Conservation (phyloP, 2,797 vertebrate genomes). For the Neosalanx taihuensis region DNA sequence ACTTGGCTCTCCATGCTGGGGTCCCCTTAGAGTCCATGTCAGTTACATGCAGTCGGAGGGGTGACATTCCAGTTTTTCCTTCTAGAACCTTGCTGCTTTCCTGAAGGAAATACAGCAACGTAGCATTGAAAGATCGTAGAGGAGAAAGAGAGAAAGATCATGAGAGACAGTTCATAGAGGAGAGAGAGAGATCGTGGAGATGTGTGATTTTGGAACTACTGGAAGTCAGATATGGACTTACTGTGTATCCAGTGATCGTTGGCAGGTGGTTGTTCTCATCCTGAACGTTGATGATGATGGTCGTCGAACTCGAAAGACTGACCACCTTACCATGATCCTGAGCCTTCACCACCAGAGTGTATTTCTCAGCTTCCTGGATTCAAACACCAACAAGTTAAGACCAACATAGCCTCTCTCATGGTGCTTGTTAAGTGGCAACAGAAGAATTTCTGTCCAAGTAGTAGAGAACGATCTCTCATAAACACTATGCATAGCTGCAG, state of each 20-base stretch:
- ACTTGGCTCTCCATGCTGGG: slow-evolving; percentile 61
- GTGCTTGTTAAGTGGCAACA: neutral
- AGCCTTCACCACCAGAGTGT: slow-evolving; percentile 61
- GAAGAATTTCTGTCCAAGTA: neutral
- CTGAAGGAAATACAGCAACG: slow-evolving; percentile 25
- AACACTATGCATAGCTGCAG: neutral
- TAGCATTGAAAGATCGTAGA: too few relatives aligned
- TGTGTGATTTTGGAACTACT: too few relatives aligned
- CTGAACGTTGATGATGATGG: slow-evolving; percentile 53
- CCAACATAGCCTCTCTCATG: too few relatives aligned
- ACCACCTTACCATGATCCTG: slow-evolving; percentile 63
- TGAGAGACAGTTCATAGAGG: neutral
- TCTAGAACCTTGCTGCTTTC: slow-evolving; percentile 59
- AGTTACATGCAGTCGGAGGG: slow-evolving; percentile 56
- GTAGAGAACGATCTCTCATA: neutral
- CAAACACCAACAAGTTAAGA: too few relatives aligned
- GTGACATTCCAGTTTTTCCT: slow-evolving; percentile 40
- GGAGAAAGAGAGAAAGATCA: neutral
- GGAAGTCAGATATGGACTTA: slow-evolving; percentile 29
- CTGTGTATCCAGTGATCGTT: slow-evolving; percentile 50
- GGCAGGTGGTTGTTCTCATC: slow-evolving; percentile 66
- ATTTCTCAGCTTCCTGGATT: slow-evolving; percentile 50
- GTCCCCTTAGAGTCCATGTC: slow-evolving; percentile 56
- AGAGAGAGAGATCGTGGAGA: too few relatives aligned
- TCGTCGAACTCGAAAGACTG: slow-evolving; percentile 61